Evolutionary conservation across 2,113 vertebrate species (phyloP), one percentile per base, ranked within the genome.

Genomic region (Seriola aureovittata): DNA sequence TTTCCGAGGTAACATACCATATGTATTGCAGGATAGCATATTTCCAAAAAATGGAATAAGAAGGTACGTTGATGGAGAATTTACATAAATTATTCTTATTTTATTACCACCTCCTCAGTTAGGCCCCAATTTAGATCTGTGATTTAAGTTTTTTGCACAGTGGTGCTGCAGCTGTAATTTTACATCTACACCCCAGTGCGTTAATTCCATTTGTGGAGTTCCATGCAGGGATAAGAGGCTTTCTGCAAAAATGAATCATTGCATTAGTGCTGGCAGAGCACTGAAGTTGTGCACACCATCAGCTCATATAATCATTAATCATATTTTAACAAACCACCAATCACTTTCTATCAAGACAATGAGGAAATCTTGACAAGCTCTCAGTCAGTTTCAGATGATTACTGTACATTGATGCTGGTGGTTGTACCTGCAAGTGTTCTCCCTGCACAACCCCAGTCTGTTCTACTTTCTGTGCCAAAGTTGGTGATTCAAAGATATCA

Each of bases 181-280:
- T 66, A 54, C 67, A 50, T 50, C 12, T 46, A 25, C 59, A 60
- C 52, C 16, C 34, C 34, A 36, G 19, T 54, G 66, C 1, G 4
- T 36, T 81, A 46, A 67, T 72, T 75, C 59, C 23, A 21, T 65
- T 40, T 52, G 36, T 55, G 44, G 40, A 66, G 60, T 55, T 76
- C 25, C 78, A 71, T 67, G 78, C 62, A 46, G 36, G 40, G 25
- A 55, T 76, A 36, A 75, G 71, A 75, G 77, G 48, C 71, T 70
- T 84, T 76, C 57, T 59, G 23, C 59, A 59, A 54, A 76, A 44
- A 67, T 80, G 17, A 66, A 76, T 38, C 32, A 36, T n/a, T 76
- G 52, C n/a, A 62, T 63, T 74, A 55, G 34, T 75, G 58, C 50
- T 58, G 66, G 36, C 29, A 46, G 73, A 40, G 38, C 46, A 36